Conservation (phyloP, 2,113 vertebrate species). For the Callipepla californica region DNA sequence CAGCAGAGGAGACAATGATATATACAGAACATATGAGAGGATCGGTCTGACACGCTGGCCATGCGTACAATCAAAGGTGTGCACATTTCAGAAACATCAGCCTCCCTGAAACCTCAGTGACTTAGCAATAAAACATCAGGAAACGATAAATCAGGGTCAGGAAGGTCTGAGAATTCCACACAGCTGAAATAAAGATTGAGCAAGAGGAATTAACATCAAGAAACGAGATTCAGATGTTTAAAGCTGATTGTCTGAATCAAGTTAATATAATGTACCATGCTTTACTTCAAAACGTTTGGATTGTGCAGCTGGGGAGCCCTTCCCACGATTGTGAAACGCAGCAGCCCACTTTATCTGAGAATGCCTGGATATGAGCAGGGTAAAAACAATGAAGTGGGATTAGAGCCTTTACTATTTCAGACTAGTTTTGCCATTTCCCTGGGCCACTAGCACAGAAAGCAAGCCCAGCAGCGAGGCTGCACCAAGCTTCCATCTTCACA, state of each 20-base stretch:
- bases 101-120: constrained; percentile 32
- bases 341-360: neutral
- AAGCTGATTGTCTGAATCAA: constrained; percentile 59
- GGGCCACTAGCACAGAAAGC: neutral
- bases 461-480: neutral
- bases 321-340: constrained; percentile 67
- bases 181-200: constrained; percentile 70
- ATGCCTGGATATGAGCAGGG: neutral
- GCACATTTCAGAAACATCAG: constrained; percentile 42
- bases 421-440: neutral
- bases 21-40: constrained; percentile 23
- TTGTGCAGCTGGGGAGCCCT: constrained; percentile 54
- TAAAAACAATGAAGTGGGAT: constrained; percentile 26
- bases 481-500: neutral
- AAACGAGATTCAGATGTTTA: constrained; percentile 74
- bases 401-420: neutral
- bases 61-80: constrained; percentile 46
- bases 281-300: constrained; percentile 68
- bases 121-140: constrained; percentile 51
- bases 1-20: constrained; percentile 40
- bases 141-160: neutral
- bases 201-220: constrained; percentile 69
- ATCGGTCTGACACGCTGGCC: neutral
- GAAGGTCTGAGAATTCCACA: constrained; percentile 63
- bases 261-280: constrained; percentile 68